Percentiles rank a stretch among this genome's conserved stretches.
Evolutionary conservation across 2,797 vertebrate species (phyloP).

Genomic region (Nasua narica): DNA sequence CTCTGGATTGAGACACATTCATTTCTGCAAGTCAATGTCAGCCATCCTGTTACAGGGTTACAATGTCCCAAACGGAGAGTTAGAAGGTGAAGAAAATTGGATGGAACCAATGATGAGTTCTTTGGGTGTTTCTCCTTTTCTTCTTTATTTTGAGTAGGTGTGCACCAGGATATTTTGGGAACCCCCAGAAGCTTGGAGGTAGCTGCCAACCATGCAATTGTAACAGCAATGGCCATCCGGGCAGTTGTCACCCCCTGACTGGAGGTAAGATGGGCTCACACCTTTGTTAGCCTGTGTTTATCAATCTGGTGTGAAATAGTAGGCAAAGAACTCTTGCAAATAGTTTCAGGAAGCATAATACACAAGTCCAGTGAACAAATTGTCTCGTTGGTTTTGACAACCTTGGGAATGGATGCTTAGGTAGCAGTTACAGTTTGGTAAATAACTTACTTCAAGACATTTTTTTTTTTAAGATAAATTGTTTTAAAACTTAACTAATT

Average conservation of each 20-base stretch:
- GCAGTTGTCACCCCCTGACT: constrained; percentile 89
- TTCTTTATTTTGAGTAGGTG: constrained; percentile 85
- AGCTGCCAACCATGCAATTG: constrained; percentile 92
- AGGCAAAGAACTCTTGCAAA: not conserved
- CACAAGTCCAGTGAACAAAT: not conserved
- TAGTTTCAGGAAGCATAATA: not conserved
- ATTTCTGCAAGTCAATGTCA: not conserved
- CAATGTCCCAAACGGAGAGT: not conserved
- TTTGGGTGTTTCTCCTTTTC: not conserved
- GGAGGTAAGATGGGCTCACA: constrained; percentile 86
- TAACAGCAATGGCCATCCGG: constrained; percentile 85
- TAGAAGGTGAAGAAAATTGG: not conserved
- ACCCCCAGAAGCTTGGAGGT: constrained; percentile 87
- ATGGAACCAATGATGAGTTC: not conserved
- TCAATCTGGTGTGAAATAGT: not conserved
- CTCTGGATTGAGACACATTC: not conserved
- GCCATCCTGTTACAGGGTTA: not conserved
- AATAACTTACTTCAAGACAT: not conserved
- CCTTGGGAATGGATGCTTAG: not conserved
- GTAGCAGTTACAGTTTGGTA: not conserved
- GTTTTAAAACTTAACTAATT: constrained; percentile 17
- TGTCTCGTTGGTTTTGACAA: not conserved
- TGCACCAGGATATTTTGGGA: constrained; percentile 94
- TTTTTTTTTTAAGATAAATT: not conserved
- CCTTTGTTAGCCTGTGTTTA: not conserved